phyloP scores from a whole-genome alignment of 2,113 vertebrate genomes.

The Anarrhichthys ocellatus region DNA sequence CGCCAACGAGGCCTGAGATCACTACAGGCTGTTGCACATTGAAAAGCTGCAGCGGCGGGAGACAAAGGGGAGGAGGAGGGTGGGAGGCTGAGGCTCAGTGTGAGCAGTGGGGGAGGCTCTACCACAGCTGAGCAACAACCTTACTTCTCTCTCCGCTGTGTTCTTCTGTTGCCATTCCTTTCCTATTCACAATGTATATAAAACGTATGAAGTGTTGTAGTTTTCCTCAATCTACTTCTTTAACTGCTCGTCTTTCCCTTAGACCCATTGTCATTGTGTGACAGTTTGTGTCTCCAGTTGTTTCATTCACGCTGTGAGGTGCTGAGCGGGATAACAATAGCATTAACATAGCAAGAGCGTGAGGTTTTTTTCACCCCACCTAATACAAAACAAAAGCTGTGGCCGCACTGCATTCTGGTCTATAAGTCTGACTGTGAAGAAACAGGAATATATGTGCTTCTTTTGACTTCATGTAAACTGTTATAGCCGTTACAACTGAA shows the following conservation, averaged over 20 bases:
- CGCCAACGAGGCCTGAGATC: constrained; percentile 60
- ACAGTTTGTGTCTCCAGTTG: neutral
- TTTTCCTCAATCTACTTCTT: neutral
- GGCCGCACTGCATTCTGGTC: neutral
- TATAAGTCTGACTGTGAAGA: neutral
- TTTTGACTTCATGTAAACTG: neutral
- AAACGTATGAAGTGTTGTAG: neutral
- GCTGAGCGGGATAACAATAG: constrained; percentile 18
- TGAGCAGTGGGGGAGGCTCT: neutral
- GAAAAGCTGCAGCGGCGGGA: neutral
- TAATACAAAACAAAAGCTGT: constrained; percentile 11
- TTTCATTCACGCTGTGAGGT: constrained; percentile 17
- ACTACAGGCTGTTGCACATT: accelerated
- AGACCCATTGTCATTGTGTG: neutral
- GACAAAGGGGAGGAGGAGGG: constrained; percentile 7
- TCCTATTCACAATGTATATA: neutral
- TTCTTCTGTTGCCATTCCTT: neutral
- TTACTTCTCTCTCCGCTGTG: neutral
- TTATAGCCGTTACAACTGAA: neutral
- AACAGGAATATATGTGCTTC: neutral
- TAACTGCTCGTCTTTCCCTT: neutral
- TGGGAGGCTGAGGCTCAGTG: accelerated
- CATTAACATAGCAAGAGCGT: constrained; percentile 35
- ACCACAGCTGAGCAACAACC: no score
- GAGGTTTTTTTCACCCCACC: neutral